Base-by-base conservation (phyloP, 2,113 vertebrate genomes). In the Psittacus erithacus region DNA sequence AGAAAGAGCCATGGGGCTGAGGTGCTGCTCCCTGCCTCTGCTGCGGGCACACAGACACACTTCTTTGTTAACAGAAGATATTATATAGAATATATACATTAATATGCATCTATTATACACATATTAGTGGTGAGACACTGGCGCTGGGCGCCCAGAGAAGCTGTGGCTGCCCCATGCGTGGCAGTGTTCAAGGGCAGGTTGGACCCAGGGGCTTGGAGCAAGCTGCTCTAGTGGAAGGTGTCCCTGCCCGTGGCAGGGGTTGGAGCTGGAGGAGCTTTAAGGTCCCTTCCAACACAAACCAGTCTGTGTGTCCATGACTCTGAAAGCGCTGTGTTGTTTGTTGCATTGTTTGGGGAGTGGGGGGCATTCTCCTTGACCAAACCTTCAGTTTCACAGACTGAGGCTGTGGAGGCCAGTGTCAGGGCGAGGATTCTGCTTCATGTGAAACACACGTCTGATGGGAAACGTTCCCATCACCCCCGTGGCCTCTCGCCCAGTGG, bases 361-460 rank as follows among this genome's bases (percentile, higher is more conserved):
- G 25, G 53, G 6, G 13, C 8, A 46, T 15, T 17, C 38, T 62
- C 49, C 43, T 14, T 25, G 27, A 43, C 15, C 60, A 35, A 9
- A 33, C 22, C 10, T 6, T 6, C 4, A 11, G 27, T 44, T 62
- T 39, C 19, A 38, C 29, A 31, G 39, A 24, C 9, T 13, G 10
- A 24, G 41, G 41, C 38, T 13, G 39, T 3, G 22, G 33, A 12
- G 46, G 28, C 5, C 15, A 6, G 18, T 2, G 18, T 7, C 65
- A 1, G 3, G 38, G 41, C 0, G 4, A 53, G 38, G 64, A 59
- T 14, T 17, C 35, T 57, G 52, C 38, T 71, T 17, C 43, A 8
- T 3, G 23, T 3, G 19, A 27, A 43, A 16, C 12, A 22, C 19
- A 19, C 2, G 0, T 17, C 6, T 17, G 27, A 31, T 35, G 16